These are phyloP conservation scores for Paramormyrops kingsleyae DNA, from an alignment of 2,113 vertebrate species.

Conservation along the genomic window DNA sequence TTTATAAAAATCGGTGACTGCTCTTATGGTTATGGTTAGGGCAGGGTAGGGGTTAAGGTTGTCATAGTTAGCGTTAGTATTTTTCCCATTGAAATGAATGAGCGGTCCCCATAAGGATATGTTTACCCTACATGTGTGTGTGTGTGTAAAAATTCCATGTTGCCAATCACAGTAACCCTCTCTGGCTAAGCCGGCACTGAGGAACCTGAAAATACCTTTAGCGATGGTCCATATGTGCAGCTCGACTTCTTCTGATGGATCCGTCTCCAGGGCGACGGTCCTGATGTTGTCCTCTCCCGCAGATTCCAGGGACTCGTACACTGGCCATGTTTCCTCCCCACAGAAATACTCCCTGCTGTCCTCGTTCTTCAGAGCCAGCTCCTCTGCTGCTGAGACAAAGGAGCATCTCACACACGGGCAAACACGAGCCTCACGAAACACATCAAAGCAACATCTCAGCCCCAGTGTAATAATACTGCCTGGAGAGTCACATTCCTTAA, in stretches of 20 bases:
- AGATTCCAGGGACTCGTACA: conserved; percentile 64
- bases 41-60: too few relatives aligned
- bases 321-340: conserved; percentile 65
- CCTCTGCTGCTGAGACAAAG: conserved; percentile 50
- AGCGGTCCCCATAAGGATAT: too few relatives aligned
- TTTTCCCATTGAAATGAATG: too few relatives aligned
- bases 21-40: too few relatives aligned
- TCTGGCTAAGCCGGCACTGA: not conserved
- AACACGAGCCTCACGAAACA: not conserved
- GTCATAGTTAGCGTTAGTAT: too few relatives aligned
- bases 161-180: not conserved
- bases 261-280: conserved; percentile 68
- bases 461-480: not conserved
- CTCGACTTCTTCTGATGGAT: conserved; percentile 62
- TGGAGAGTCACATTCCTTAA: not conserved
- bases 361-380: conserved; percentile 54
- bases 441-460: not conserved
- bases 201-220: conserved; percentile 56
- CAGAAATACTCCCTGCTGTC: conserved; percentile 66
- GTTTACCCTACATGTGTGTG: too few relatives aligned
- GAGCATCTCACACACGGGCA: conserved; percentile 4
- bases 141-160: not conserved
- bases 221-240: conserved; percentile 68
- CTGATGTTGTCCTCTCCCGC: conserved; percentile 61
- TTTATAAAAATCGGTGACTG: too few relatives aligned